Evolutionary conservation across 2,888 invertebrate species (phyloP), one percentile per base, ranked within the genome.

Genomic region (Drosophila maculinotata): DNA sequence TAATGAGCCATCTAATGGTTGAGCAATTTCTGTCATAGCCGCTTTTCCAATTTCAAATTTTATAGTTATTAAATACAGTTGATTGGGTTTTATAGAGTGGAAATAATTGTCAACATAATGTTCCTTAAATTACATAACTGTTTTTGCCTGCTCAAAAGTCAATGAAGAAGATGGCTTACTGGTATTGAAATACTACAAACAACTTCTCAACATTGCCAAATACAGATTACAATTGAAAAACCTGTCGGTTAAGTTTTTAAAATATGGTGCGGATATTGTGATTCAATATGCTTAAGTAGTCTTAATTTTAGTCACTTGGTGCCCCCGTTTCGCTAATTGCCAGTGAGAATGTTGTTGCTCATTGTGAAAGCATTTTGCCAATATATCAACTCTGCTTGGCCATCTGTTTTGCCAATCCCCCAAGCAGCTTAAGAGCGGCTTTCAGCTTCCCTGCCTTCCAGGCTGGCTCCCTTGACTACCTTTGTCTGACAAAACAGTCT

Each of bases 351-450:
- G 54, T 28, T 38, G 47, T 31, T 51, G 58, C 70, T 42, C 54
- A 56, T 48, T 59, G 38, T 58, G 51, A 64, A 64, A 75, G 70
- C 57, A 69, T 74, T 20, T 71, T 57, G 44, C 47, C 63, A 26
- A 76, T 72, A 60, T 69, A 65, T 72, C 76, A 72, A 39, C 48
- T 42, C 56, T 26, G 33, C 25, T 45, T 35, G 70, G 76, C 58
- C 72, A 72, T 72, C 76, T 72, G 70, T 65, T 58, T 44, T 30
- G 54, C 41, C 75, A 42, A 47, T 71, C 49, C 69, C 66, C 69
- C 44, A 53, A 58, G 48, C 76, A 49, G 73, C 76, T 74, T 76
- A 72, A 69, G 52, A 44, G 58, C 54, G 38, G 60, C 54, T 53
- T 56, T 42, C 15, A 6, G 35, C 42, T 41, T 41, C 25, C 8